Evolutionary conservation across 2,888 invertebrate genomes (phyloP), one percentile per base, ranked within the genome.

Genomic region (Meliscaeva auricollis): DNA sequence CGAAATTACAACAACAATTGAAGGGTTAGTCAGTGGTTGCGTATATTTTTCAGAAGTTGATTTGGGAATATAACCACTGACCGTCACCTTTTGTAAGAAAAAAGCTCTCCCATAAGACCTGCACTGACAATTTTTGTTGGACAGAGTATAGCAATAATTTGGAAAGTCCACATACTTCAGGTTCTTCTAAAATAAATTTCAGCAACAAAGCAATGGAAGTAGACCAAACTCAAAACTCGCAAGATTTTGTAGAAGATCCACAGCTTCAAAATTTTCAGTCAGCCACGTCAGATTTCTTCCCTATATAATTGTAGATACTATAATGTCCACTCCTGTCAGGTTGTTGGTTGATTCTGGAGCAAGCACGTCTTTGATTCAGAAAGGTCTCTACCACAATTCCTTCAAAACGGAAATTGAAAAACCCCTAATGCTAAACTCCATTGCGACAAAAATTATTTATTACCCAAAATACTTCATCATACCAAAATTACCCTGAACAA

Each of bases 281-380:
- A 52, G 13, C 17, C 35, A 30, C 44, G 20, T 58, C 41, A 15
- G 62, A 62, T 9, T 50, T 56, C 74, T 64, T 54, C 54, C 64
- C 46, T 69, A 17, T 30, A 48, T 76, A 68, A n/a, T 76, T 20
- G 48, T 76, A 1, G 38, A 44, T n/a, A n/a, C n/a, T 56, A 50
- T 26, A 1, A 75, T 35, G 15, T 58, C 35, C n/a, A 2, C 13
- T 48, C 75, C 38, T 15, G 22, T 68, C 2, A 69, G 66, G n/a
- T 26, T 76, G 11, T 20, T 69, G 1, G 48, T 76, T 5, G 60
- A 76, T 22, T 50, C 76, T 0, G 69, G 69, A 32, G 70, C n/a
- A 20, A 32, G 70, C 46, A 62, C 44, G 30, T 58, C 58, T 7
- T 17, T 48, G 22, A 54, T 38, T 48, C 46, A 48, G 13, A 52